Evolutionary conservation across 2,797 vertebrate genomes (phyloP).

Genomic region (Microcaecilia unicolor): DNA sequence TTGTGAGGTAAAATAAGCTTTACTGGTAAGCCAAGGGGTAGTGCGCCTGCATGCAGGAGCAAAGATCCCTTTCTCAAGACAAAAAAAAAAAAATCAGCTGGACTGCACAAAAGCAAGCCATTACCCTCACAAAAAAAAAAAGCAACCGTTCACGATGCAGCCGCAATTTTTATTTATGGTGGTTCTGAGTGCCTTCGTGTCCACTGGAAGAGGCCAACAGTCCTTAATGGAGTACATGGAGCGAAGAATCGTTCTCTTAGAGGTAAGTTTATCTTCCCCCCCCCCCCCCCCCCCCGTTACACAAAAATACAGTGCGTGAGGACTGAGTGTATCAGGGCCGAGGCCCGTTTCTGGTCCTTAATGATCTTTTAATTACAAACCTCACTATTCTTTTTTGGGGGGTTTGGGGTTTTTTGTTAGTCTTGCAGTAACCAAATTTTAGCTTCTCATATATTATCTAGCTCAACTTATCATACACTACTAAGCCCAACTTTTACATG

Average conservation of each 20-base stretch:
- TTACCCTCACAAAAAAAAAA: constrained; percentile 38
- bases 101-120: not conserved
- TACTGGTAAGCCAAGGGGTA: not conserved
- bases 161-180: no score
- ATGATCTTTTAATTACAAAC: no score
- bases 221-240: constrained; percentile 92
- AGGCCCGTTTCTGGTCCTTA: not conserved
- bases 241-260: constrained; percentile 75
- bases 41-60: not conserved
- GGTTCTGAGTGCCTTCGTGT: not conserved
- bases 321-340: not conserved
- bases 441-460: no score
- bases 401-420: no score
- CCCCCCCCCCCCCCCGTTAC: no score
- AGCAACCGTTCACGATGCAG: constrained; percentile 43
- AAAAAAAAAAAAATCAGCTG: not conserved
- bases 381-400: no score
- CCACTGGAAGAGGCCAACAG: constrained; percentile 61
- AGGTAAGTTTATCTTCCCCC: no score
- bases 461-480: no score
- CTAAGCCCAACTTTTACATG: no score
- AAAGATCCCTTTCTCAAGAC: not conserved
- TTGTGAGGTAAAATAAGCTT: constrained; percentile 48
- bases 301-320: no score
- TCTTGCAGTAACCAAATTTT: no score